These are phyloP conservation scores for Synergus gifuensis DNA, from an alignment of 2,888 invertebrate genomes.

Conservation along the genomic window DNA sequence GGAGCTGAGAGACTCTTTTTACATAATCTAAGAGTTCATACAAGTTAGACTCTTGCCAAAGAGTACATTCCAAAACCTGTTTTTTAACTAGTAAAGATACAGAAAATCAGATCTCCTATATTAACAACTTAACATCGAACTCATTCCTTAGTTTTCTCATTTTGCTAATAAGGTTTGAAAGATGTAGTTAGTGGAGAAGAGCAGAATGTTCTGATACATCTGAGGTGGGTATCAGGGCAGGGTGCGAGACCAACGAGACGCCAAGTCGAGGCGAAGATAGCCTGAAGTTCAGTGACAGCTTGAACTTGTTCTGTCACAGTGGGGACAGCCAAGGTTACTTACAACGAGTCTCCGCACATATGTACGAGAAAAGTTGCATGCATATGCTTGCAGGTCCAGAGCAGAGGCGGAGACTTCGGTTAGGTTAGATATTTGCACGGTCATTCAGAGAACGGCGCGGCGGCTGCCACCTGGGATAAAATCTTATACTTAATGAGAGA, in stretches of 20 bases:
- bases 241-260: neutral
- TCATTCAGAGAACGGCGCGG: conserved; percentile 56
- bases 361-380: conserved; percentile 6
- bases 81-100: too few species aligned
- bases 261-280: conserved; percentile 10
- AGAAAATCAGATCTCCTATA: too few species aligned
- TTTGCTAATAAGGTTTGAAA: neutral
- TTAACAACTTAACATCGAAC: neutral
- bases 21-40: too few species aligned
- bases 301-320: conserved; percentile 38
- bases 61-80: too few species aligned
- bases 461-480: conserved; percentile 44
- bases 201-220: neutral
- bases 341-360: conserved; percentile 25
- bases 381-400: neutral
- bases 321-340: conserved; percentile 40
- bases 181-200: neutral
- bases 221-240: neutral
- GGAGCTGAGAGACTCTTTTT: too few species aligned
- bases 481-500: conserved; percentile 52
- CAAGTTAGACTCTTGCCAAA: too few species aligned
- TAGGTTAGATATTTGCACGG: conserved; percentile 46
- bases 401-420: neutral
- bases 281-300: conserved; percentile 27
- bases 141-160: neutral